phyloP scores from a whole-genome alignment of 2,113 vertebrate genomes.

The Sialia sialis region DNA sequence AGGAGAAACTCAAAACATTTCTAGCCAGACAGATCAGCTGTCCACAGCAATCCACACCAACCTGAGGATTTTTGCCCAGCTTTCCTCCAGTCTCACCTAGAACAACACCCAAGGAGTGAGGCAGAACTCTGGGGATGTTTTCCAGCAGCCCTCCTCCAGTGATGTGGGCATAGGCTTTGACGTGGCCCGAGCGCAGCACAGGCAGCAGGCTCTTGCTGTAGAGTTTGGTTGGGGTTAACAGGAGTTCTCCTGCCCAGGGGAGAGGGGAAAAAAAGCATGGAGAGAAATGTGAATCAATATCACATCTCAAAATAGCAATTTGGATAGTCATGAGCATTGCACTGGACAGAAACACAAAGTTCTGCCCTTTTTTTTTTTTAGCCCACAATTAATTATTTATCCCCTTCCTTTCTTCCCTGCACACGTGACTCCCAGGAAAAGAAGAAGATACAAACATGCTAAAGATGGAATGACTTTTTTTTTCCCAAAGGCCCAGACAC shows the following conservation, averaged over 20 bases:
- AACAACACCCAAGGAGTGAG: slow-evolving; percentile 76
- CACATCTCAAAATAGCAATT: neutral
- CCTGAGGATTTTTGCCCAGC: neutral
- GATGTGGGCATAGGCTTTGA: slow-evolving; percentile 93
- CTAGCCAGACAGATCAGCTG: neutral
- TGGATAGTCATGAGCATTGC: neutral
- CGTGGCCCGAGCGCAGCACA: slow-evolving; percentile 79
- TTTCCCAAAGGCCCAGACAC: neutral
- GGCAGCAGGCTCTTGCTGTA: slow-evolving; percentile 88
- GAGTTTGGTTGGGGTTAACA: slow-evolving; percentile 92
- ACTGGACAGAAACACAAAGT: neutral
- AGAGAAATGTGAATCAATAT: neutral
- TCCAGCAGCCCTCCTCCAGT: slow-evolving; percentile 94
- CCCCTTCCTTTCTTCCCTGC: neutral
- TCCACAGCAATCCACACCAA: neutral
- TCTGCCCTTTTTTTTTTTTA: neutral
- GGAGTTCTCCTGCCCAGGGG: slow-evolving; percentile 77
- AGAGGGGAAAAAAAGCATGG: neutral
- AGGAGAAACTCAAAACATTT: neutral
- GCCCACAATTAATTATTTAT: neutral
- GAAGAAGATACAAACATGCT: neutral
- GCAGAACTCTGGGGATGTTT: slow-evolving; percentile 92
- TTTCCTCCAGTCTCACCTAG: slow-evolving; percentile 77
- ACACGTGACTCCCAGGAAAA: neutral
- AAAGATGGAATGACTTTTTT: rapidly evolving